phyloP scores from a whole-genome alignment of 2,113 vertebrate species.

The Serilophus lunatus region DNA sequence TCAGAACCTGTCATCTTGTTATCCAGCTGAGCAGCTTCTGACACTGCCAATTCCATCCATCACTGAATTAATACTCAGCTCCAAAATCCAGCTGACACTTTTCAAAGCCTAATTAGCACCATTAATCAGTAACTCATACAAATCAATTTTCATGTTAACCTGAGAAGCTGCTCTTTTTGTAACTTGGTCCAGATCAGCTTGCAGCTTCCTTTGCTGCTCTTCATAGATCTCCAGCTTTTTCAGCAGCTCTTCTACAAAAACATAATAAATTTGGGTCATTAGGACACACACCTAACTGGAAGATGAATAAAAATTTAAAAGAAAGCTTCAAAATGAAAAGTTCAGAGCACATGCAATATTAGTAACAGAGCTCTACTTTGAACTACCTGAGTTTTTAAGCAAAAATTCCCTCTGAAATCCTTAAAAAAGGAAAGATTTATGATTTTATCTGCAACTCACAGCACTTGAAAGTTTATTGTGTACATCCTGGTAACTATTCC shows the following conservation, averaged over 20 bases:
- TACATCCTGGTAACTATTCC: neutral
- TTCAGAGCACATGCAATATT: neutral
- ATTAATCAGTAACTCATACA: neutral
- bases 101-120: neutral
- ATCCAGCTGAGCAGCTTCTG: neutral
- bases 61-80: neutral
- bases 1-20: neutral
- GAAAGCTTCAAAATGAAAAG: neutral
- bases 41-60: neutral
- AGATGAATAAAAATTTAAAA: neutral
- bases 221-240: slow-evolving; percentile 85
- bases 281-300: neutral
- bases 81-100: neutral
- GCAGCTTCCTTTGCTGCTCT: slow-evolving; percentile 87
- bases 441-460: neutral
- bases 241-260: slow-evolving; percentile 78
- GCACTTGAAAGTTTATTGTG: neutral
- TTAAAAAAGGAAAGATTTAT: neutral
- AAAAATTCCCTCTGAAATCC: neutral
- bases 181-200: slow-evolving; percentile 89
- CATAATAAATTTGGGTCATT: neutral
- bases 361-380: neutral
- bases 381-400: neutral
- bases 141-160: slow-evolving; percentile 61
- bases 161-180: slow-evolving; percentile 88